Conservation (phyloP, 2,797 vertebrate genomes). For the Esox masquinongy region DNA sequence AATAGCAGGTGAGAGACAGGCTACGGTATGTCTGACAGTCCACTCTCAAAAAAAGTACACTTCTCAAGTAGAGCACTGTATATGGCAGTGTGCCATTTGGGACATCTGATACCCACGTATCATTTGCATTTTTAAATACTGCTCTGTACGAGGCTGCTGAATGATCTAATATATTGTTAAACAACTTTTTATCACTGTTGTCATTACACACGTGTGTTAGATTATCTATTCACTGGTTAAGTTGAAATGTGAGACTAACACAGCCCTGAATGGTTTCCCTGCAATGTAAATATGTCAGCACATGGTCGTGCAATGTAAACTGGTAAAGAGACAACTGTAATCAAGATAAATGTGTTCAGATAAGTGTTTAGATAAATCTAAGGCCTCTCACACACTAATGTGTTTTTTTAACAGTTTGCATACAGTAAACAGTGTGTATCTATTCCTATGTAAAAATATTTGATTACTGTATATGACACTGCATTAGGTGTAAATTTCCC, state of each 20-base stretch:
- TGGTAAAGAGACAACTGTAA: neutral
- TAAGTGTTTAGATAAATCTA: too few species aligned
- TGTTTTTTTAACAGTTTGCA: neutral
- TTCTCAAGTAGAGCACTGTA: neutral
- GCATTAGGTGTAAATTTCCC: too few species aligned
- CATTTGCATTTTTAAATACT: neutral
- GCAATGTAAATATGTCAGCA: neutral
- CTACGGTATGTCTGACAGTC: neutral
- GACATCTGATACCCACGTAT: neutral
- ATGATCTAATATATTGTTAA: neutral
- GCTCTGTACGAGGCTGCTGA: neutral
- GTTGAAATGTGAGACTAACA: neutral
- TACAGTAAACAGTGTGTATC: neutral
- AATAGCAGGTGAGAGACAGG: neutral
- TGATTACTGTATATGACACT: neutral
- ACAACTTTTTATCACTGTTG: neutral
- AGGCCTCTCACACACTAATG: too few species aligned
- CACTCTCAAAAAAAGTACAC: neutral
- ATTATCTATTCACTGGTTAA: neutral
- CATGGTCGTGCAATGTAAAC: neutral
- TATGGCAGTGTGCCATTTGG: neutral
- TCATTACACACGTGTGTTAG: neutral
- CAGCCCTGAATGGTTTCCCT: neutral
- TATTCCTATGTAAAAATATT: neutral
- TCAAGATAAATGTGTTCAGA: too few species aligned